These are phyloP conservation scores for Forbesichthys papilliferus DNA, from an alignment of 2,113 vertebrate species.

Conservation along the genomic window DNA sequence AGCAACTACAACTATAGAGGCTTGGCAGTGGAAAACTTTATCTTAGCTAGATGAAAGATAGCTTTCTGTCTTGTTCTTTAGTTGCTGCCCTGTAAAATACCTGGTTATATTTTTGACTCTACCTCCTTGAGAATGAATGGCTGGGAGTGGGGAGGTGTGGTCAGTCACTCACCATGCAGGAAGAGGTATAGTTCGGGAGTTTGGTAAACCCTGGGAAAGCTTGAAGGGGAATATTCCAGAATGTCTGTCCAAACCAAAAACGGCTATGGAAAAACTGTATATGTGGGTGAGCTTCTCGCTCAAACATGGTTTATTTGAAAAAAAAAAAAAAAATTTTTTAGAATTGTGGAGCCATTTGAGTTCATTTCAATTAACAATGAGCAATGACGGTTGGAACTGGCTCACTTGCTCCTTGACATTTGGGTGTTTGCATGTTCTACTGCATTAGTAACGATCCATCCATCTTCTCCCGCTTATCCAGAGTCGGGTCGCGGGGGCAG, in stretches of 20 bases:
- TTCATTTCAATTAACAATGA: constrained; percentile 38
- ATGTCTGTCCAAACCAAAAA: constrained; percentile 59
- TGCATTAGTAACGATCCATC: constrained; percentile 13
- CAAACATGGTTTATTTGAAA: constrained; percentile 31
- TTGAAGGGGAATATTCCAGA: constrained; percentile 59
- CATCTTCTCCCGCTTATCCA: too few species aligned
- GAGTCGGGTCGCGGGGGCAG: too few species aligned
- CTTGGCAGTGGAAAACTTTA: neutral
- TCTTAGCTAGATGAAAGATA: neutral
- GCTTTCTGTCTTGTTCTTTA: neutral
- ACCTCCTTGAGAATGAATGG: constrained; percentile 41
- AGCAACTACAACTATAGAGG: neutral
- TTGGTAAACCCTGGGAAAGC: constrained; percentile 41
- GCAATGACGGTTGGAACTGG: constrained; percentile 31
- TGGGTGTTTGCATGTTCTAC: constrained; percentile 5
- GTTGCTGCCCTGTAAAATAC: neutral
- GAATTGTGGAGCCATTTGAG: constrained; percentile 29
- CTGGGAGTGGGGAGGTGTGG: constrained; percentile 36
- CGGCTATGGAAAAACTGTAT: constrained; percentile 39
- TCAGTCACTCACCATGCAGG: constrained; percentile 38
- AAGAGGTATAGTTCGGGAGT: constrained; percentile 35
- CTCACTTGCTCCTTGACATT: constrained; percentile 23
- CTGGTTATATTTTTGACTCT: constrained; percentile 7
- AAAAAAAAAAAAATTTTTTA: neutral
- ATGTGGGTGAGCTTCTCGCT: constrained; percentile 25